Evolutionary conservation across 1,140 invertebrate genomes (phyloP).

Genomic region (Yoshiicerus persimilis): DNA sequence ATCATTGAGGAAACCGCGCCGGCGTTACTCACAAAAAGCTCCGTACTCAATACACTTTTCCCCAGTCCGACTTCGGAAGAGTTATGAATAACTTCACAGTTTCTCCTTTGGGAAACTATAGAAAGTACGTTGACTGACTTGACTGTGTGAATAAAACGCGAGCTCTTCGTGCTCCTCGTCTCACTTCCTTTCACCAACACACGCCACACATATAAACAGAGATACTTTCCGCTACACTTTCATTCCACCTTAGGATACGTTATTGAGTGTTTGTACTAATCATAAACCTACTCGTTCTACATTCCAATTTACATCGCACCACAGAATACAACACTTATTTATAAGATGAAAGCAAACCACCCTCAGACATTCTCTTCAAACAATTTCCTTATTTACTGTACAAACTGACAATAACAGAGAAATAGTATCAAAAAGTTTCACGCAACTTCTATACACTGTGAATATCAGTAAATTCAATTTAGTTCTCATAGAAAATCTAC

Average conservation of each 20-base stretch:
- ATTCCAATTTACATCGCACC: not conserved
- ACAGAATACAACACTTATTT: not conserved
- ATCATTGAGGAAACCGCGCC: not conserved
- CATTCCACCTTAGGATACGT: not conserved
- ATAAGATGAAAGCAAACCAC: not conserved
- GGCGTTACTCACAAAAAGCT: not conserved
- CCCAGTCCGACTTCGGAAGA: conserved; percentile 9
- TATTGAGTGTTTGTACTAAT: not conserved
- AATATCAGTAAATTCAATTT: too few relatives aligned
- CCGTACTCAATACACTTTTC: not conserved
- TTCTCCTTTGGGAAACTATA: not conserved
- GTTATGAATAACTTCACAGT: not conserved
- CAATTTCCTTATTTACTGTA: not conserved
- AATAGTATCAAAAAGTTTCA: not conserved
- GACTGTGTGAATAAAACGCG: not conserved
- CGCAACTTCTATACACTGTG: not conserved
- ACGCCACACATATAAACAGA: not conserved
- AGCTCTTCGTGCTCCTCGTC: not conserved
- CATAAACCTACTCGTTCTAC: not conserved
- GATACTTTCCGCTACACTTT: not conserved
- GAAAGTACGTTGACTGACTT: not conserved
- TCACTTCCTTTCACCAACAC: not conserved
- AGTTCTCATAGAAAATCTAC: not conserved
- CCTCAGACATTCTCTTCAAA: not conserved
- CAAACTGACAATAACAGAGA: not conserved